A percentile compares a stretch with the other conserved stretches of the same genome.
These are phyloP conservation scores for Pardalotus punctatus DNA, from an alignment of 2,113 vertebrate genomes.

Conservation along the genomic window DNA sequence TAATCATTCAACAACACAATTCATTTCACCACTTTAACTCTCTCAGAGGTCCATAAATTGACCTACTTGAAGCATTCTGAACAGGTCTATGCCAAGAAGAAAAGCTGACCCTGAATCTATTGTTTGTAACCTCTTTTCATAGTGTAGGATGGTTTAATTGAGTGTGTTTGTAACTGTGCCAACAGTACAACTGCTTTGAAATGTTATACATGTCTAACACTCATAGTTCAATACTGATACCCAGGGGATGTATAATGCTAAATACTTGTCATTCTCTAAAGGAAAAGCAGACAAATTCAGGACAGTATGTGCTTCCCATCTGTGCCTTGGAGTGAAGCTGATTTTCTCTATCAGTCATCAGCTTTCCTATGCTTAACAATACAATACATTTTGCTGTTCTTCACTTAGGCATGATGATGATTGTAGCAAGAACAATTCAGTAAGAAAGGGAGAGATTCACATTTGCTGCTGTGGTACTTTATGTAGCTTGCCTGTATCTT, in stretches of 20 bases:
- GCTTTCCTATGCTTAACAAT: background rate
- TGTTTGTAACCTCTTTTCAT: background rate
- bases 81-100: background rate
- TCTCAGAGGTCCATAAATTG: background rate
- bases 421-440: background rate
- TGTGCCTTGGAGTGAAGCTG: background rate
- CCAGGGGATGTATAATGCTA: background rate
- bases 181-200: background rate
- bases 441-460: background rate
- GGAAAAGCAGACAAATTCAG: conserved; percentile 11
- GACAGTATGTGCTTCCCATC: conserved; percentile 32
- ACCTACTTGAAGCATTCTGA: background rate
- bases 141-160: background rate
- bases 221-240: background rate
- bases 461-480: background rate
- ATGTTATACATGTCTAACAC: background rate
- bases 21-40: background rate
- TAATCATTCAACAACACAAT: background rate
- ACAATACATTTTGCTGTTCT: background rate
- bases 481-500: background rate
- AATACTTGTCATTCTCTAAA: conserved; percentile 11
- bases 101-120: background rate
- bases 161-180: background rate
- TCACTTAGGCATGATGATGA: background rate
- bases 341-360: conserved; percentile 9